Evolutionary conservation across 2,888 invertebrate species (phyloP).

Genomic region (Latrodectus elegans): DNA sequence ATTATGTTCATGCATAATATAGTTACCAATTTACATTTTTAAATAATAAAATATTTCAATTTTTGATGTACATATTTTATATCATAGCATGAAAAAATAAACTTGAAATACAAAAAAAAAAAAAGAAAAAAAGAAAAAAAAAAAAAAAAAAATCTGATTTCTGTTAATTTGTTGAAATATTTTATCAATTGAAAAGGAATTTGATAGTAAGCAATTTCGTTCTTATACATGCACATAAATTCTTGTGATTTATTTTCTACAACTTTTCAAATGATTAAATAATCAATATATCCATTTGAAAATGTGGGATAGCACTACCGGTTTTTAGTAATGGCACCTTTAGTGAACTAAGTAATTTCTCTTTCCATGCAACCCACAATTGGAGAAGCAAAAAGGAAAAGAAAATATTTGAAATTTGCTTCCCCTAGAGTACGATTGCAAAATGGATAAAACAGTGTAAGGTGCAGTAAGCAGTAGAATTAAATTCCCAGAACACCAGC

Average conservation of each 20-base stretch:
- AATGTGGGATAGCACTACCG: conserved; percentile 69
- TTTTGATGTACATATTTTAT: too few species aligned
- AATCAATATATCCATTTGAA: conserved; percentile 59
- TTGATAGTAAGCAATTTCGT: background rate
- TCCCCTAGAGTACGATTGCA: conserved; percentile 60
- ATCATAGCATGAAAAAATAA: too few species aligned
- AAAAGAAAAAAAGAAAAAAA: background rate
- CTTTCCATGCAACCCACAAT: conserved; percentile 58
- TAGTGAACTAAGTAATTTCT: conserved; percentile 65
- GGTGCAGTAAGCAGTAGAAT: conserved; percentile 66
- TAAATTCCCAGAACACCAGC: conserved; percentile 69
- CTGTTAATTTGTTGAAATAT: too few species aligned
- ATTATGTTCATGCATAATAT: too few species aligned
- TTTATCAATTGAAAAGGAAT: background rate
- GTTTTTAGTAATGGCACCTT: conserved; percentile 64
- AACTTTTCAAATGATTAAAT: conserved; percentile 57
- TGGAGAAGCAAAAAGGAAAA: conserved; percentile 55
- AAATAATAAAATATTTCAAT: too few species aligned
- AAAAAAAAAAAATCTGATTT: background rate
- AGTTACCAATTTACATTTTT: too few species aligned
- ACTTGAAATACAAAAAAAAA: background rate
- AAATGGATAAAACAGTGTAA: conserved; percentile 54
- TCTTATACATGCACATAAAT: background rate
- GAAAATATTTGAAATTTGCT: conserved; percentile 48
- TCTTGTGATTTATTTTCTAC: conserved; percentile 35